A percentile compares a stretch with the other conserved stretches of the same genome.
Evolutionary conservation across 2,797 vertebrate species (phyloP).

Genomic region (Brachyrhaphis roseni): DNA sequence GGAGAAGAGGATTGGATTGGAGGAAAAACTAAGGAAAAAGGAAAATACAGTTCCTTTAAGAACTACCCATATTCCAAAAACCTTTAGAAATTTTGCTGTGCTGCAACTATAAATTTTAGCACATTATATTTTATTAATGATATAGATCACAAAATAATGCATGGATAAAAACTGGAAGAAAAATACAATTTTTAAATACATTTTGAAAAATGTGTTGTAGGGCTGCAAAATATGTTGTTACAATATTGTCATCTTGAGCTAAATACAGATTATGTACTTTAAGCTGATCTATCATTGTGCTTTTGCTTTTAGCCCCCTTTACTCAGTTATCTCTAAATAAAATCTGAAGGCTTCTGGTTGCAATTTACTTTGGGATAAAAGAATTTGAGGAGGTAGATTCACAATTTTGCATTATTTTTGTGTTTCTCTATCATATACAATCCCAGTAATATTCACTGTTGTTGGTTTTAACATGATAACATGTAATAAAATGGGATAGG

Average conservation of each 20-base stretch:
- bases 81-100: background rate
- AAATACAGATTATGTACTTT: background rate
- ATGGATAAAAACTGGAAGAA: background rate
- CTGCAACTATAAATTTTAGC: background rate
- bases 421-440: background rate
- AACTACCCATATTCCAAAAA: conserved; percentile 42
- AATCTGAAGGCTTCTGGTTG: background rate
- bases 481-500: background rate
- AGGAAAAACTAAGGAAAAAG: conserved; percentile 40
- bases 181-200: background rate
- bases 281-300: background rate
- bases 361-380: background rate
- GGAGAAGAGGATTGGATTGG: conserved; percentile 37
- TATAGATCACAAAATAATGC: background rate
- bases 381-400: background rate
- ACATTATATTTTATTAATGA: background rate
- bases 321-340: background rate
- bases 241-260: background rate
- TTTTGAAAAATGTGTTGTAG: background rate
- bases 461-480: background rate
- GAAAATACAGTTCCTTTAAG: conserved; percentile 20
- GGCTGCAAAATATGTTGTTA: background rate
- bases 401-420: background rate
- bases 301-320: background rate
- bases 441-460: background rate